Conservation (phyloP, 2,888 invertebrate genomes). For the Phytoseiulus persimilis region DNA sequence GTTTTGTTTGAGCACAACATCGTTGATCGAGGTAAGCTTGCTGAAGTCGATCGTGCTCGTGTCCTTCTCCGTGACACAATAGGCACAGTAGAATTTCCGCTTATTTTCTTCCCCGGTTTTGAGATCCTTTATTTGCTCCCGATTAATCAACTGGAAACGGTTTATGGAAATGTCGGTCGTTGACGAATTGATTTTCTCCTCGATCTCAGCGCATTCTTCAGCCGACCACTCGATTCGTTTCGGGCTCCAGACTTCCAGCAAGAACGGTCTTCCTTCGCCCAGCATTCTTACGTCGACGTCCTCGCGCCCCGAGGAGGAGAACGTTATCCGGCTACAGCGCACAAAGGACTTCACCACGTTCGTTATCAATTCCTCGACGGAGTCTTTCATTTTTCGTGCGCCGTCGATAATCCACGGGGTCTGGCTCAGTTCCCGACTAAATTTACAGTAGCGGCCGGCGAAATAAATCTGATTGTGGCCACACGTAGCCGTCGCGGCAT, state of each 20-base stretch:
- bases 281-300: slow-evolving; percentile 93
- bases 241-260: slow-evolving; percentile 70
- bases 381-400: slow-evolving; percentile 67
- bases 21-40: slow-evolving; percentile 55
- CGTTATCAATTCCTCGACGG: slow-evolving; percentile 80
- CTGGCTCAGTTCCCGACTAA: slow-evolving; percentile 74
- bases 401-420: slow-evolving; percentile 87
- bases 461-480: slow-evolving; percentile 45
- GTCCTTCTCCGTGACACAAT: slow-evolving; percentile 59
- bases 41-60: slow-evolving; percentile 51
- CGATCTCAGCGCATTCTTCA: slow-evolving; percentile 56
- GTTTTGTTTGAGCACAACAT: slow-evolving; percentile 64
- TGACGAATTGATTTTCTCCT: slow-evolving; percentile 58
- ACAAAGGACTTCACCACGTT: slow-evolving; percentile 59
- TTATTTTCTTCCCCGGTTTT: slow-evolving; percentile 82
- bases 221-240: slow-evolving; percentile 55
- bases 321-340: slow-evolving; percentile 60
- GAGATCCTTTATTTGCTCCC: slow-evolving; percentile 61
- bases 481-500: slow-evolving; percentile 11
- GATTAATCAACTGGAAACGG: slow-evolving; percentile 61
- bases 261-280: slow-evolving; percentile 55
- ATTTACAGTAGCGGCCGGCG: slow-evolving; percentile 69
- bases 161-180: slow-evolving; percentile 56
- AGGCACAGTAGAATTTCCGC: slow-evolving; percentile 73
- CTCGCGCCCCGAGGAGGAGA: slow-evolving; percentile 85